Evolutionary conservation across 1,140 invertebrate genomes (phyloP).

Genomic region (Papilio polyxenes): DNA sequence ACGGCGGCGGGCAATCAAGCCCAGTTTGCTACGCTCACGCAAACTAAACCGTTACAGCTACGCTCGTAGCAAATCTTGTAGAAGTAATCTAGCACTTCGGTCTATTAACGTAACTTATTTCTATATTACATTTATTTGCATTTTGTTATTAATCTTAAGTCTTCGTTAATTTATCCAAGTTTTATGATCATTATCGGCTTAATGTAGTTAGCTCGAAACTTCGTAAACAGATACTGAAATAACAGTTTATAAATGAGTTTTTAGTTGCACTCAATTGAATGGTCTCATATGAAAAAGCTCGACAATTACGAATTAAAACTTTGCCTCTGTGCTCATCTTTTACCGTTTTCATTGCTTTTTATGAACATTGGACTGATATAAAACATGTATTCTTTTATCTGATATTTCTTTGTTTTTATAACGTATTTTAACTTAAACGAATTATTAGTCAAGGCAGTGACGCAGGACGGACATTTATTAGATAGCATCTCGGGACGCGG

Average conservation of each 20-base stretch:
- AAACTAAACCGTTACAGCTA: neutral
- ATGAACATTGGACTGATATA: conserved; percentile 42
- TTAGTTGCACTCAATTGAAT: conserved; percentile 64
- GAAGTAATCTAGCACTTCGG: neutral
- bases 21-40: conserved; percentile 42
- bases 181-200: conserved; percentile 25
- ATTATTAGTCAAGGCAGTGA: conserved; percentile 20
- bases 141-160: neutral
- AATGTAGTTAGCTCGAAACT: conserved; percentile 48
- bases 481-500: conserved; percentile 26
- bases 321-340: conserved; percentile 46
- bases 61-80: conserved; percentile 15
- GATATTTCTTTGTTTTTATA: neutral
- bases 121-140: neutral
- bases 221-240: conserved; percentile 54
- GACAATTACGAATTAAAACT: conserved; percentile 69
- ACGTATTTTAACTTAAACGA: conserved; percentile 18
- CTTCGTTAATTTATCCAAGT: neutral
- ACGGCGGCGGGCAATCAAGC: conserved; percentile 36
- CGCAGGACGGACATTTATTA: conserved; percentile 33
- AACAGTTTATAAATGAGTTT: conserved; percentile 68
- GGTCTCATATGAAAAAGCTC: conserved; percentile 59
- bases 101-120: neutral
- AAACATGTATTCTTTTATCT: neutral
- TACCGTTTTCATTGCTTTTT: conserved; percentile 38